phyloP scores from a whole-genome alignment of 2,797 vertebrate species.

The Yasuhikotakia modesta region DNA sequence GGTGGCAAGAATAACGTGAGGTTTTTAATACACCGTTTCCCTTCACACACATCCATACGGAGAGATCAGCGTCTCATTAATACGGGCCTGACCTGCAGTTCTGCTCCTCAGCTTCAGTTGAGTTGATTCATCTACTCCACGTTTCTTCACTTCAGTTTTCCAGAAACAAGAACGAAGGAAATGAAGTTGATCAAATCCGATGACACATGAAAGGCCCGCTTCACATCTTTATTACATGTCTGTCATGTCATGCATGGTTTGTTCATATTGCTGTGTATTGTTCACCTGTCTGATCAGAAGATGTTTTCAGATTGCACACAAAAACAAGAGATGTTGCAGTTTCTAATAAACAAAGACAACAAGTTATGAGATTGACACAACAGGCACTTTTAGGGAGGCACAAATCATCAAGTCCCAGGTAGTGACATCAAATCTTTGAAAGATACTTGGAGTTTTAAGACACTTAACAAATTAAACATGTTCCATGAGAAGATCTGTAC shows the following conservation, averaged over 20 bases:
- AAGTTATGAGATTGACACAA: not conserved
- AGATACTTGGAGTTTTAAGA: not conserved
- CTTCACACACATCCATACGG: no score
- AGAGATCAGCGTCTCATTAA: constrained; percentile 48
- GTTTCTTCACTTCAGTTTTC: constrained; percentile 22
- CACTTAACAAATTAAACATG: no score
- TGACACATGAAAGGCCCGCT: no score
- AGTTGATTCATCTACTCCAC: no score
- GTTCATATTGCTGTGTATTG: no score
- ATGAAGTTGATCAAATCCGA: no score
- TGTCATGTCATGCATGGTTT: not conserved
- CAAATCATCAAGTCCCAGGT: not conserved
- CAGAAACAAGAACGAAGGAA: constrained; percentile 32
- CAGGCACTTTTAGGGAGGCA: no score
- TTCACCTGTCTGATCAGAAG: not conserved
- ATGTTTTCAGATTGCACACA: no score
- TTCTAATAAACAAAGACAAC: not conserved
- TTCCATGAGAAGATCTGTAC: no score
- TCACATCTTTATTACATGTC: constrained; percentile 25
- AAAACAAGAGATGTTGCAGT: not conserved
- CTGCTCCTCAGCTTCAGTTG: constrained; percentile 31
- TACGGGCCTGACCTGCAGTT: constrained; percentile 39
- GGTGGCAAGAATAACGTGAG: no score
- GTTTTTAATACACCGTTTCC: no score
- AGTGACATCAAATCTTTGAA: not conserved